Base-by-base conservation (phyloP, 2,113 vertebrate genomes). In the Xenus cinereus region DNA sequence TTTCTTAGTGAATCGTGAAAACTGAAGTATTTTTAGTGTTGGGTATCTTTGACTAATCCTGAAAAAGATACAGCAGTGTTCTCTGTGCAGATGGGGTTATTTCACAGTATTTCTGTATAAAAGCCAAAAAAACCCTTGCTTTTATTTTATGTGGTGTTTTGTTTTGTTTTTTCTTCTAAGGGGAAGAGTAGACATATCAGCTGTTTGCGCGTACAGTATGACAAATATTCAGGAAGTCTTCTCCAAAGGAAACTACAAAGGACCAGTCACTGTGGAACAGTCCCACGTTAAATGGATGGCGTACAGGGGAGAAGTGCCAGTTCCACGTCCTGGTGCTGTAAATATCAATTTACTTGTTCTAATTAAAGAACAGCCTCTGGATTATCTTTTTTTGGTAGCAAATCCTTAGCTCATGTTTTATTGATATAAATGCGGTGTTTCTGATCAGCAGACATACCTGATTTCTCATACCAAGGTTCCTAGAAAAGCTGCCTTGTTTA, bases 261-360 rank as follows among this genome's bases (percentile, higher is more conserved):
- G 97, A 7, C 87, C 97, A 4, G 77, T 97, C 32, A 89, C 96
- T 15, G 94, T 96, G 64, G 98, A 98, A 80, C 96, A 95, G 4
- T 96, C 97, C 48, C 95, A 98, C 37, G 77, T 98, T 35, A 98
- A 98, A 77, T 98, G 98, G 98, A 97, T 98, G 96, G 97, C 95
- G 48, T 96, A 97, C 67, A 98, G 94, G 4, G 98, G 98, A 84
- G 98, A 98, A 28, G 84, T 98, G 75, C 98, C 98, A 3, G 96
- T 97, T 28, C 98, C 98, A 59, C 98, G 97, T 77, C 98, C 98
- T 35, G 98, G 98, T 97, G 97, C 97, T 81, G 98, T 98, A 97
- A 97, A 98, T 98, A 87, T 17, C 45, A 33, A 78, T 89, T 78
- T 53, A 54, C 35, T 48, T 62, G 7, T 56, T 77, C 21, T 75